These are phyloP conservation scores for Thymelicus acteon DNA, from an alignment of 2,888 invertebrate genomes.

Conservation along the genomic window DNA sequence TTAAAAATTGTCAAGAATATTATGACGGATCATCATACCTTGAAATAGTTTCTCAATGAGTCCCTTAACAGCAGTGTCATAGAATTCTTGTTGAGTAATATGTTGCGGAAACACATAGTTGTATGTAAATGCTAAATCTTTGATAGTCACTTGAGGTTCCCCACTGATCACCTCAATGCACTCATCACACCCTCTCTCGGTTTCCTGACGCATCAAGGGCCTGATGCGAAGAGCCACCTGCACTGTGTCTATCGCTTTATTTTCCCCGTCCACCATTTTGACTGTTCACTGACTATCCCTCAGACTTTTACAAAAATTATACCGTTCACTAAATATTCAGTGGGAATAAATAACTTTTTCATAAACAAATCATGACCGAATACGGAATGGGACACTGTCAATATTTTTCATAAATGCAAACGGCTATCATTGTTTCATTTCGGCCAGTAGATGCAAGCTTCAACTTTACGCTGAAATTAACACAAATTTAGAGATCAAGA, in stretches of 20 bases:
- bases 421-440: constrained; percentile 16
- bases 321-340: not conserved
- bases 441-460: not conserved
- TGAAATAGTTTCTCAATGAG: constrained; percentile 91
- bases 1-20: not conserved
- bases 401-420: constrained; percentile 42
- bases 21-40: constrained; percentile 78
- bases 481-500: not conserved
- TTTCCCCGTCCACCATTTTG: constrained; percentile 71
- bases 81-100: constrained; percentile 89
- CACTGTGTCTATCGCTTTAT: constrained; percentile 81
- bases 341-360: constrained; percentile 38
- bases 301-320: constrained; percentile 2
- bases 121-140: constrained; percentile 91
- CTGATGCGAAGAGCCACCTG: constrained; percentile 93
- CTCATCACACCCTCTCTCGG: constrained; percentile 89
- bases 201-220: constrained; percentile 90
- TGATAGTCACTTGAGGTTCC: constrained; percentile 89
- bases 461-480: constrained; percentile 7
- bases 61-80: constrained; percentile 88
- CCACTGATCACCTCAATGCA: constrained; percentile 88
- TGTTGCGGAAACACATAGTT: constrained; percentile 92
- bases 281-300: constrained; percentile 41
- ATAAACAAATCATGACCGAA: constrained; percentile 41
- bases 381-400: constrained; percentile 43